phyloP scores from a whole-genome alignment of 2,113 vertebrate genomes.

The Petromus typicus region DNA sequence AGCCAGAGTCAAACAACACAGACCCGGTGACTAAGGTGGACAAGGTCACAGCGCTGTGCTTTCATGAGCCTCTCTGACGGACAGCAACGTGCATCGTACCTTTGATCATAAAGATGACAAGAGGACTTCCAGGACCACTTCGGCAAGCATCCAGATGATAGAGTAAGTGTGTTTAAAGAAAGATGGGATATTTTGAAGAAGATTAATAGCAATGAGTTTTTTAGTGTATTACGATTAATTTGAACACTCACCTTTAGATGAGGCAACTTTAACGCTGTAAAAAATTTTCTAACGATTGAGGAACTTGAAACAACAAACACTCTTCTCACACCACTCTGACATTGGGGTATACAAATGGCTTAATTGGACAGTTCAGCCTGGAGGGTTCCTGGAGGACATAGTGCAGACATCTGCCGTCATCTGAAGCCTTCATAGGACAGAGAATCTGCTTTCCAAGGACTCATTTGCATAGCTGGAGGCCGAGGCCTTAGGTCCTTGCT shows the following conservation, averaged over 20 bases:
- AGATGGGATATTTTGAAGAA: neutral
- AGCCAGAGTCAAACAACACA: neutral
- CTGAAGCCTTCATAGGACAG: neutral
- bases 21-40: neutral
- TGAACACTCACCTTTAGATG: neutral
- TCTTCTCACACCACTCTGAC: neutral
- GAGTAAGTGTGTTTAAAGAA: neutral
- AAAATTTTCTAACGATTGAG: neutral
- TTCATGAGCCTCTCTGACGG: neutral
- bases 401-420: neutral
- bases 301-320: neutral
- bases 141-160: neutral
- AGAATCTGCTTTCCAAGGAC: neutral
- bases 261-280: neutral
- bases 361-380: neutral
- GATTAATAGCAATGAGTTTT: neutral
- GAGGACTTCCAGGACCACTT: neutral
- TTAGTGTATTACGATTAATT: neutral
- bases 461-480: neutral
- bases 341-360: neutral
- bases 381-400: neutral
- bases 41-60: neutral
- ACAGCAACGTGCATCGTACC: neutral
- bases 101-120: neutral
- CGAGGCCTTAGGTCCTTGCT: neutral